These are phyloP conservation scores for Paramuricea clavata DNA, from an alignment of 92 coral and sea anemone species.

Conservation along the genomic window DNA sequence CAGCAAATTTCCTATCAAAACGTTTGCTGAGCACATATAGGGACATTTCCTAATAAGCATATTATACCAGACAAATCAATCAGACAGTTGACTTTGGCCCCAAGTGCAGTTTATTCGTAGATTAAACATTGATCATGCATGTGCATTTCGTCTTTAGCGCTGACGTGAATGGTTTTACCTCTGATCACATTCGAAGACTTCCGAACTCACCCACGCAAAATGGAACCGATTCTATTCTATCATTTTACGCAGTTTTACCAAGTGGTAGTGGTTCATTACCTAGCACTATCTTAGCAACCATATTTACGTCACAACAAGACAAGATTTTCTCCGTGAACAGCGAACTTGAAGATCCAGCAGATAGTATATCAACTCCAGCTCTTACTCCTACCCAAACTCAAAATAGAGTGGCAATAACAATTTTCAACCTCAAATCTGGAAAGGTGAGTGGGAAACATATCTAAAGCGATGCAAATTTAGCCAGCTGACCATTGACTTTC, in stretches of 20 bases:
- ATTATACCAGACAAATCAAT: no score
- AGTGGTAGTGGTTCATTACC: slow-evolving; percentile 18
- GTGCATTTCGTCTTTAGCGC: background rate
- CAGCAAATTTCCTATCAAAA: no score
- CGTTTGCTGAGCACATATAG: no score
- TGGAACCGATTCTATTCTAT: background rate
- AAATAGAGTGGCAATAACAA: background rate
- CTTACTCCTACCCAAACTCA: background rate
- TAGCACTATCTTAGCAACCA: background rate
- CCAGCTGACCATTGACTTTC: no score
- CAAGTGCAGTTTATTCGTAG: no score
- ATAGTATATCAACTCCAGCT: background rate
- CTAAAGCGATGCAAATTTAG: no score
- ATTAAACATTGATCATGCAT: no score
- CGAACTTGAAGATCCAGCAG: background rate
- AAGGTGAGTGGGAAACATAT: no score
- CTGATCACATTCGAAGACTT: background rate
- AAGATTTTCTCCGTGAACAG: slow-evolving; percentile 9
- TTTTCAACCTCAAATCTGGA: background rate
- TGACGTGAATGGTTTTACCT: background rate
- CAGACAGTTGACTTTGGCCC: no score
- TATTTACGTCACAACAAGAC: slow-evolving; percentile 1
- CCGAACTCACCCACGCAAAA: background rate
- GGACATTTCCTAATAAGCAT: no score
- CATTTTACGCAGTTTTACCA: slow-evolving; percentile 14